A percentile compares a stretch with the other conserved stretches of the same genome.
Conservation (phyloP, 2,113 vertebrate genomes). For the Maccullochella peelii region DNA sequence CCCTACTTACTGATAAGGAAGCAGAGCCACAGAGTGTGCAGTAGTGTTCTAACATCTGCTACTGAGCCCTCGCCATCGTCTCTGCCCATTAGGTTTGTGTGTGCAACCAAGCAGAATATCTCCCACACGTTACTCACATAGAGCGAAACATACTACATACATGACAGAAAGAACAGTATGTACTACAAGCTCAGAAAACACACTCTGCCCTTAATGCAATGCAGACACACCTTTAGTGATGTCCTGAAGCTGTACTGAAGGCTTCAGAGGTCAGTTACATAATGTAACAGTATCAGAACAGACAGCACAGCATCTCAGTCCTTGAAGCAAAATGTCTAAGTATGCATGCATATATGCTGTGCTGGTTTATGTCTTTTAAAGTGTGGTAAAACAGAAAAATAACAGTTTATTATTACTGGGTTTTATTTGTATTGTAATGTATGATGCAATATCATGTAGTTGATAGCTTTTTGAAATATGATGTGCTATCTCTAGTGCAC, state of each 20-base stretch:
- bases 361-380: not conserved
- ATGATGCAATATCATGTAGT: not conserved
- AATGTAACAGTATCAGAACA: constrained; percentile 13
- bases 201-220: constrained; percentile 13
- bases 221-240: constrained; percentile 30
- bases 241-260: constrained; percentile 10
- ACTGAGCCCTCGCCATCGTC: constrained; percentile 7
- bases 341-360: not conserved
- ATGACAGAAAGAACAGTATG: not conserved
- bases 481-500: too few species aligned
- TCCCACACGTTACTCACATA: constrained; percentile 28
- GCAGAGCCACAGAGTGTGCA: constrained; percentile 13
- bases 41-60: constrained; percentile 19
- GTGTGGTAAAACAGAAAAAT: not conserved
- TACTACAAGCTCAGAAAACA: not conserved
- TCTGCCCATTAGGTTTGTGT: constrained; percentile 17
- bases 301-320: constrained; percentile 1
- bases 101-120: constrained; percentile 25
- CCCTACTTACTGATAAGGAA: constrained; percentile 1
- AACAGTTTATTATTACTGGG: not conserved
- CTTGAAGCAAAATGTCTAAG: not conserved
- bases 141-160: not conserved
- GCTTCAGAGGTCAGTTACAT: constrained; percentile 37
- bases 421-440: not conserved
- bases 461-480: not conserved